Evolutionary conservation across 2,888 invertebrate genomes (phyloP).

Genomic region (Subacronicta megacephala): DNA sequence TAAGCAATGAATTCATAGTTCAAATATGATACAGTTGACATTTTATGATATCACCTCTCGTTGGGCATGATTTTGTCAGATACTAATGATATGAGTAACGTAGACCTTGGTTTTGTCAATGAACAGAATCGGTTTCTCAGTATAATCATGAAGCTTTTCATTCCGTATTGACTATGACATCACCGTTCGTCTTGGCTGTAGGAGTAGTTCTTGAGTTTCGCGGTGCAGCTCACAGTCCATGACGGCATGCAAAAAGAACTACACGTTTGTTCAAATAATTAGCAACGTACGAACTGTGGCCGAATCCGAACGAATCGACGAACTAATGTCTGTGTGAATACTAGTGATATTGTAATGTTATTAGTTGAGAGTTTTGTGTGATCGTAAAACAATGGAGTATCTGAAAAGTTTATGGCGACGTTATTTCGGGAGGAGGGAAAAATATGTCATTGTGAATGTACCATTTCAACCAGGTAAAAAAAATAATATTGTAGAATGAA

Average conservation of each 20-base stretch:
- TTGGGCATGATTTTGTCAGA: conserved; percentile 52
- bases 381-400: conserved; percentile 73
- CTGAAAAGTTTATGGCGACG: conserved; percentile 79
- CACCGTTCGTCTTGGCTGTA: conserved; percentile 71
- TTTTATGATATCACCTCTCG: conserved; percentile 60
- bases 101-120: conserved; percentile 66
- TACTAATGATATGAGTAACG: conserved; percentile 67
- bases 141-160: conserved; percentile 72
- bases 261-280: conserved; percentile 79
- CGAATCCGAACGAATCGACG: conserved; percentile 44
- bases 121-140: conserved; percentile 70
- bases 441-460: conserved; percentile 79
- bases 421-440: conserved; percentile 77
- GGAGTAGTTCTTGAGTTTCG: conserved; percentile 69
- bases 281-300: conserved; percentile 63
- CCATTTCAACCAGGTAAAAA: conserved; percentile 83
- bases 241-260: conserved; percentile 72
- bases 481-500: background rate
- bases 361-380: conserved; percentile 41
- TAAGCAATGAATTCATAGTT: conserved; percentile 26
- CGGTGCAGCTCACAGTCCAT: conserved; percentile 74
- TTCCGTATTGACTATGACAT: conserved; percentile 81
- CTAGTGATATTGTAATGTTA: conserved; percentile 50
- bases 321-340: conserved; percentile 27
- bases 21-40: conserved; percentile 21